Base-by-base conservation (phyloP, 2,888 invertebrate species). In the Caenorhabditis wallacei region DNA sequence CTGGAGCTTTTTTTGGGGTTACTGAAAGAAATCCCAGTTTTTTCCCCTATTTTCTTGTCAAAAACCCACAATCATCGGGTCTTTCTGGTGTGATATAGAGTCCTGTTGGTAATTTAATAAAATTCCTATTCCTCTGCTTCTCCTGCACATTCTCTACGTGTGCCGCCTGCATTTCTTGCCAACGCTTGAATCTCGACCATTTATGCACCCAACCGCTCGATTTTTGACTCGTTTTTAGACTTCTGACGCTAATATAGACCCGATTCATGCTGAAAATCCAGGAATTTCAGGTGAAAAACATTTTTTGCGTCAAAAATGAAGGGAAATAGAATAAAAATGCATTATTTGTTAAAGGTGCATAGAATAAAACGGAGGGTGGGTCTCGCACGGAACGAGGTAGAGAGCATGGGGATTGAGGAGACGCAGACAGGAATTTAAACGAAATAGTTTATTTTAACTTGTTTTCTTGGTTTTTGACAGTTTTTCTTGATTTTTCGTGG, bases 1-100 rank as follows among this genome's bases (percentile, higher is more conserved):
- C 90, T 13, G 70, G 68, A 40, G 85, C 88, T 74, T 92, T 92
- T 81, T 87, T 86, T 2, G 90, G 90, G 30, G 84, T 56, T 46
- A 88, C 91, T 89, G 71, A 1, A 37, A 48, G 13, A 16, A 46
- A 40, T 30, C 13, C 2, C 2, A 3, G 22, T 10, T 35, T 68
- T 37, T 57, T 40, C 13, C 1, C 2, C 37, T 26, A 8, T 35
- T 26, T 35, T 35, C n/a, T 3, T 10, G 24, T n/a, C n/a, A 80
- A 80, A 18, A 24, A 54, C 85, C 66, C 43, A 90, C 89, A 84
- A 82, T 90, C 84, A 53, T 88, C 88, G 1, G 85, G 86, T 51
- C 85, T 80, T 64, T 91, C 91, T 8, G 90, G 90, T 13, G 88
- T 88, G 18, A 91, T 85, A 68, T 91, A 90, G 18, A 88, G 57